These are phyloP conservation scores for Acleris emargana DNA, from an alignment of 2,888 invertebrate genomes.

Conservation along the genomic window DNA sequence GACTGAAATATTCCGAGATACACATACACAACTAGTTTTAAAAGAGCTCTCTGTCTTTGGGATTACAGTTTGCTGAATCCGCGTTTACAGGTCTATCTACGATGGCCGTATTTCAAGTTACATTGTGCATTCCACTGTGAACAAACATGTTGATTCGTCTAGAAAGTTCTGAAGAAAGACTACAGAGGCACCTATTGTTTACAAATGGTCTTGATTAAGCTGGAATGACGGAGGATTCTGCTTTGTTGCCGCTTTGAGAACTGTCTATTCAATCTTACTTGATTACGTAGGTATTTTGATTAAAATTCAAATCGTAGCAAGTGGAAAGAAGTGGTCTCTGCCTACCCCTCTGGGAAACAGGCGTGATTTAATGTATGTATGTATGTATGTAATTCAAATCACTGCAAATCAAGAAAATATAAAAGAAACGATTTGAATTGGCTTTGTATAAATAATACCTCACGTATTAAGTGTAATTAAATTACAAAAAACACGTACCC, in stretches of 20 bases:
- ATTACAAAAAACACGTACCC: too few relatives aligned
- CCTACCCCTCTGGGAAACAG: too few relatives aligned
- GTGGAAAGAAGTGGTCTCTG: too few relatives aligned
- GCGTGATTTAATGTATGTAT: too few relatives aligned
- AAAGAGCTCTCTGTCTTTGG: slow-evolving; percentile 50
- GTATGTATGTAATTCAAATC: too few relatives aligned
- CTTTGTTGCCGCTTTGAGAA: slow-evolving; percentile 24
- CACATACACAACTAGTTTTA: slow-evolving; percentile 58
- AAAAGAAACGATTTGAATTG: background rate
- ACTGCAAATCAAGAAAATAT: background rate
- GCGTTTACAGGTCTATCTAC: slow-evolving; percentile 52
- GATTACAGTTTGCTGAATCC: slow-evolving; percentile 39
- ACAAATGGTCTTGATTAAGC: slow-evolving; percentile 36
- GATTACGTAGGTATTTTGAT: slow-evolving; percentile 1
- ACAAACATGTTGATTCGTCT: slow-evolving; percentile 70
- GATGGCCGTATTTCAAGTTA: slow-evolving; percentile 62
- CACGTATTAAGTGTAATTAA: too few relatives aligned
- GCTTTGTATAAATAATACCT: too few relatives aligned
- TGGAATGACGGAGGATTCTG: slow-evolving; percentile 16
- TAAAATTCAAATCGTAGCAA: too few relatives aligned
- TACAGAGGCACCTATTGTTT: slow-evolving; percentile 39
- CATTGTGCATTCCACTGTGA: slow-evolving; percentile 62
- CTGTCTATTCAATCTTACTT: slow-evolving; percentile 12
- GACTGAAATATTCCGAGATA: slow-evolving; percentile 70
- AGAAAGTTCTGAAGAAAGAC: slow-evolving; percentile 68